Conservation (phyloP, 1,140 invertebrate genomes). For the Chrysopa pallens region DNA sequence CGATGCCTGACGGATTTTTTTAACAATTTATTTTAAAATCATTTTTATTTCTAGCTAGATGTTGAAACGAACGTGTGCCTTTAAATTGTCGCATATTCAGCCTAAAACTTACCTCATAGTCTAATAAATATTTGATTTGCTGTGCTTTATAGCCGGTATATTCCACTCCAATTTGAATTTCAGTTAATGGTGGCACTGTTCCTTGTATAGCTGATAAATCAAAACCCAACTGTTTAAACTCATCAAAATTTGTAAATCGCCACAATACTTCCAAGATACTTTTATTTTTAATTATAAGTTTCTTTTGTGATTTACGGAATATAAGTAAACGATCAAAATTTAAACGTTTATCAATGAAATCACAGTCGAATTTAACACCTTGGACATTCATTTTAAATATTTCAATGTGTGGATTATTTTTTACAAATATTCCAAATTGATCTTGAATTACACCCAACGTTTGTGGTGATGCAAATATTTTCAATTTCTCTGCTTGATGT, state of each 20-base stretch:
- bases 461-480: slow-evolving; percentile 3
- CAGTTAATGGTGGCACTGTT: slow-evolving; percentile 5
- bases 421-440: slow-evolving; percentile 9
- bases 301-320: slow-evolving; percentile 6
- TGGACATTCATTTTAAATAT: slow-evolving; percentile 7
- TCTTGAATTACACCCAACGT: slow-evolving; percentile 6
- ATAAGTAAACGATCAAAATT: slow-evolving; percentile 13
- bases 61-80: not conserved
- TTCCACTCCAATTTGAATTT: slow-evolving; percentile 7
- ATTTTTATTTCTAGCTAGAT: no score
- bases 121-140: slow-evolving; percentile 7
- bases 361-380: slow-evolving; percentile 9
- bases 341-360: slow-evolving; percentile 9
- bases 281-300: slow-evolving; percentile 10
- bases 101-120: slow-evolving; percentile 7
- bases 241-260: slow-evolving; percentile 7
- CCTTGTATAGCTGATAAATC: slow-evolving; percentile 8
- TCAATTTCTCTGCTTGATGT: no score
- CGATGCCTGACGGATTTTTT: no score
- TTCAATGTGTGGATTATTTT: slow-evolving; percentile 15
- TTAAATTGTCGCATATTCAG: not conserved
- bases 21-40: no score
- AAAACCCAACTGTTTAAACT: slow-evolving; percentile 5
- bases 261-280: slow-evolving; percentile 11
- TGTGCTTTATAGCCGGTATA: slow-evolving; percentile 7